phyloP scores from a whole-genome alignment of 2,113 vertebrate species.

The Excalfactoria chinensis region DNA sequence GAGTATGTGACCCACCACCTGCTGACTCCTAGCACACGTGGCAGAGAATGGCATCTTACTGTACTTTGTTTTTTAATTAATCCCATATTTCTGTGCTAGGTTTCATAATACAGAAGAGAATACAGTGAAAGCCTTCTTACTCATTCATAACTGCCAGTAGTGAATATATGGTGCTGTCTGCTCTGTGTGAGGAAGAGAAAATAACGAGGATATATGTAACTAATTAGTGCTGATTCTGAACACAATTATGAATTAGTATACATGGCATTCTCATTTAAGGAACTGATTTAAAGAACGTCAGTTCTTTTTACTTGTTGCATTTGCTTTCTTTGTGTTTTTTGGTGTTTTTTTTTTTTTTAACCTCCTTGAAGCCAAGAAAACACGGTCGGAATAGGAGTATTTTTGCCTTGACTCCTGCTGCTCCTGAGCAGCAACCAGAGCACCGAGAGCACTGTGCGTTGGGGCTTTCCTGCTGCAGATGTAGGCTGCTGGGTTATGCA shows the following conservation, averaged over 20 bases:
- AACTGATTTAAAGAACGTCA: neutral
- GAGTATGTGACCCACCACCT: neutral
- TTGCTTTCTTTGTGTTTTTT: neutral
- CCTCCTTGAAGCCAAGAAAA: neutral
- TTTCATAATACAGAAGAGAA: neutral
- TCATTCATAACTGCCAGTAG: neutral
- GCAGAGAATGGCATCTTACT: neutral
- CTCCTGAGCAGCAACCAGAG: neutral
- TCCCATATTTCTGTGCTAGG: neutral
- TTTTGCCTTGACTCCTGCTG: neutral
- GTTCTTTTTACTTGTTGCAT: neutral
- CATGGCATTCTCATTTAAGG: neutral
- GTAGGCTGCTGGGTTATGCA: rapidly evolving
- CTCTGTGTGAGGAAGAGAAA: neutral
- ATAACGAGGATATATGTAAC: neutral
- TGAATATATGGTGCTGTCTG: neutral
- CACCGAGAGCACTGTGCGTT: neutral
- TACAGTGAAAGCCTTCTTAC: neutral
- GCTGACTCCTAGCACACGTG: neutral
- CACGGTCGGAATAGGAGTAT: neutral
- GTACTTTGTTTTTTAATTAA: neutral
- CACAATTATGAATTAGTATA: neutral
- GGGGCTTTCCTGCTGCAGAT: rapidly evolving
- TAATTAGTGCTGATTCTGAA: neutral
- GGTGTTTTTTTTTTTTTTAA: neutral